Conservation (phyloP, 2,113 vertebrate species). For the Peromyscus leucopus region DNA sequence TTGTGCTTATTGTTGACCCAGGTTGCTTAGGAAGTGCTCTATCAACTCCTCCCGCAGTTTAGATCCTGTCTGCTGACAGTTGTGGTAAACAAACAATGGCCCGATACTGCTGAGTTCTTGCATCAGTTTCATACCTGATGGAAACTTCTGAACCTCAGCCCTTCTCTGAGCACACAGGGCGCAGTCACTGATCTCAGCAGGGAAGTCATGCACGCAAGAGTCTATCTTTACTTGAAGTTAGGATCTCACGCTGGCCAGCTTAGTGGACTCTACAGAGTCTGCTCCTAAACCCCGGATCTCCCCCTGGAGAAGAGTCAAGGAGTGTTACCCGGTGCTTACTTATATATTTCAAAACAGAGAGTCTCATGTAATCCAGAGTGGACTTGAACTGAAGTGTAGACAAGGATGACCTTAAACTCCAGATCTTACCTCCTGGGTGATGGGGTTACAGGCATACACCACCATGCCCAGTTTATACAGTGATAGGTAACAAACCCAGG, state of each 20-base stretch:
- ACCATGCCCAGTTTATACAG: neutral
- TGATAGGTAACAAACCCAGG: neutral
- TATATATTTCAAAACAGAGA: neutral
- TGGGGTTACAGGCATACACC: neutral
- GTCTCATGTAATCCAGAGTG: neutral
- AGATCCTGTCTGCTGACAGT: slow-evolving; percentile 71
- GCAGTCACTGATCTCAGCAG: slow-evolving; percentile 62
- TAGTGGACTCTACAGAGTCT: neutral
- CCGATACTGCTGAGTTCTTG: slow-evolving; percentile 11
- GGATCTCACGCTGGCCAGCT: slow-evolving; percentile 35
- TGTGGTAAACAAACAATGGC: slow-evolving; percentile 61
- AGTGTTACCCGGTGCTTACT: neutral
- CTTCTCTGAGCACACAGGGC: slow-evolving; percentile 35
- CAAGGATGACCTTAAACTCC: neutral
- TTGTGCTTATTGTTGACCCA: slow-evolving; percentile 70
- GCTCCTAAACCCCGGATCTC: neutral
- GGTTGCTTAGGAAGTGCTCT: slow-evolving; percentile 78
- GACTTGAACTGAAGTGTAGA: neutral
- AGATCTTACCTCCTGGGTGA: neutral
- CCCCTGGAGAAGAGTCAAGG: neutral
- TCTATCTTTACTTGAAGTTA: slow-evolving; percentile 66
- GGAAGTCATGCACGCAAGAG: slow-evolving; percentile 51
- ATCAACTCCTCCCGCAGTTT: slow-evolving; percentile 59
- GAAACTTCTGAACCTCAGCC: slow-evolving; percentile 54
- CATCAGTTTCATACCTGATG: slow-evolving; percentile 51